phyloP scores from a whole-genome alignment of 2,888 invertebrate genomes.

The Eilema sororculum region DNA sequence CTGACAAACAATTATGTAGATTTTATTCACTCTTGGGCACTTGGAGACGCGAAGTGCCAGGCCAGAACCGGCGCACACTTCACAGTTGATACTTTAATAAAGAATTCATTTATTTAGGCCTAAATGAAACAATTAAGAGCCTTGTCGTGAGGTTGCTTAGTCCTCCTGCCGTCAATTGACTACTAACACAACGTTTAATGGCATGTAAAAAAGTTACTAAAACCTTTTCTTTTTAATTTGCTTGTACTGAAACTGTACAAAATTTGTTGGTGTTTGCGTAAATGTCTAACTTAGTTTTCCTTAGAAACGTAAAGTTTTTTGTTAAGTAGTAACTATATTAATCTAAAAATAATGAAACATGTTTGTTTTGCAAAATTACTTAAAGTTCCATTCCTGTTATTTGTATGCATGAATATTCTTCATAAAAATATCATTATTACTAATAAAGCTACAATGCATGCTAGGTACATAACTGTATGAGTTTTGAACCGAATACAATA shows the following conservation, averaged over 20 bases:
- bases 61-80: conserved; percentile 32
- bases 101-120: conserved; percentile 45
- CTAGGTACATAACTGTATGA: background rate
- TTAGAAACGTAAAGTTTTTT: too few species aligned
- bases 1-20: conserved; percentile 56
- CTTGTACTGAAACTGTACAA: background rate
- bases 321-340: too few species aligned
- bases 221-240: background rate
- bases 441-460: background rate
- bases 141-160: conserved; percentile 13
- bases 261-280: background rate
- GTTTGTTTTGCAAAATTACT: too few species aligned
- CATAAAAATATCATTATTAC: too few species aligned
- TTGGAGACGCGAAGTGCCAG: conserved; percentile 39
- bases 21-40: conserved; percentile 49
- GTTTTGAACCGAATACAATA: background rate
- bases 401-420: background rate
- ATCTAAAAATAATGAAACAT: too few species aligned
- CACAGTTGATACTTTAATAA: conserved; percentile 34
- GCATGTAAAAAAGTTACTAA: background rate
- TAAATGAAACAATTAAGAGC: conserved; percentile 24
- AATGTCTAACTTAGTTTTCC: background rate
- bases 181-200: conserved; percentile 4
- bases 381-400: too few species aligned
- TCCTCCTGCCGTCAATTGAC: background rate